Evolutionary conservation across 2,797 vertebrate genomes (phyloP), one percentile per base, ranked within the genome.

Genomic region (Microctenopoma stevenorrisi): DNA sequence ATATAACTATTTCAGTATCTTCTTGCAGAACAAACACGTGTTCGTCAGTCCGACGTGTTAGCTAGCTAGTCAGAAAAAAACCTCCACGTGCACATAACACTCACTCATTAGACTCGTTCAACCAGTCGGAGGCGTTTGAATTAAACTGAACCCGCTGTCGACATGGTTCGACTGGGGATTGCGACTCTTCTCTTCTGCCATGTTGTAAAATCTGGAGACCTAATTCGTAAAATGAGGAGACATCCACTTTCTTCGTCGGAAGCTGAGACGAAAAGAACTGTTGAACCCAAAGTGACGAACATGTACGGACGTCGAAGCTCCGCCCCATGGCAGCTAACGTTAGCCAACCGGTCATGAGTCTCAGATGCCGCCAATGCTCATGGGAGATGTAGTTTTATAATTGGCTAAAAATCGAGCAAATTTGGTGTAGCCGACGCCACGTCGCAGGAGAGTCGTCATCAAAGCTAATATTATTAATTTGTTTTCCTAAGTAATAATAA

Each of bases 351-450:
- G 22, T 22, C 64, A 42, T 43, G n/a, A 57, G 28, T 6, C 55
- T 33, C 9, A 35, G 10, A 3, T 0, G 1, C 1, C 0, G 0
- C 1, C 44, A 63, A 57, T 59, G 66, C 15, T 68, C 16, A 33
- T 50, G 70, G 76, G 67, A 78, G 11, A 44, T 75, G 82, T 72
- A 69, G 82, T 84, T 78, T 59, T 40, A 48, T 5, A 5, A 13
- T 18, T 33, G 30, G 30, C 5, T 7, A 33, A 33, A 33, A 33
- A 30, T 4, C 5, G 28, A 30, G 28, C 28, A 30, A 30, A 30
- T 30, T 6, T 4, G 28, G 28, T 30, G 28, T 30, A 30, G 5
- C 28, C 28, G 28, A 30, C 28, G 30, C 30, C 30, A 33, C 30
- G 5, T 33, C 5, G 7, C 30, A 33, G 28, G 4, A 30, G 28